Evolutionary conservation across 2,113 vertebrate genomes (phyloP).

Genomic region (Crotalus viridis): DNA sequence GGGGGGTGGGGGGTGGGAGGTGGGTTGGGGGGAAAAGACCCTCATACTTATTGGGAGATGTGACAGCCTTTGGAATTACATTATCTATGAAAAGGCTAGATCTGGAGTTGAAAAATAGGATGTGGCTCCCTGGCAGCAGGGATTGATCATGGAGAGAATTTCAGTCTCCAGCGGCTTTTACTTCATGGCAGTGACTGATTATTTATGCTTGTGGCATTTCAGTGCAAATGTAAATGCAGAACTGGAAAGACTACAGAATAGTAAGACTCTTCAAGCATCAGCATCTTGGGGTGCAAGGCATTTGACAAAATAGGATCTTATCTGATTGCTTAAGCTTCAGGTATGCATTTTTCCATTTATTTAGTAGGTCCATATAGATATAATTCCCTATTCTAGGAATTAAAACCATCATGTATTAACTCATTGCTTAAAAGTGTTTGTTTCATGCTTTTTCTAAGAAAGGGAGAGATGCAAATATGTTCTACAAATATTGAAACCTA

Average conservation of each 20-base stretch:
- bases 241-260: slow-evolving; percentile 40
- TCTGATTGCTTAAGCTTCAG: slow-evolving; percentile 38
- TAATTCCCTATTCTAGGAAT: slow-evolving; percentile 20
- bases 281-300: slow-evolving; percentile 38
- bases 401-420: slow-evolving; percentile 12
- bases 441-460: slow-evolving; percentile 29
- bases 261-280: slow-evolving; percentile 51
- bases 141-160: slow-evolving; percentile 62
- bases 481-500: slow-evolving; percentile 37
- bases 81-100: slow-evolving; percentile 55
- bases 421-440: slow-evolving; percentile 37
- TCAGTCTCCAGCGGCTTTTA: slow-evolving; percentile 63
- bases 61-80: slow-evolving; percentile 62
- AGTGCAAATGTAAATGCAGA: slow-evolving; percentile 50
- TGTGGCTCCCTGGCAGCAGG: slow-evolving; percentile 65
- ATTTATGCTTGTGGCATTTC: slow-evolving; percentile 63
- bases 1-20: not conserved
- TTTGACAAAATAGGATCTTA: slow-evolving; percentile 46
- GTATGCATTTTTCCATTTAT: slow-evolving; percentile 54
- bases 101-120: slow-evolving; percentile 58
- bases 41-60: slow-evolving; percentile 61
- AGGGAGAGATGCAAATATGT: slow-evolving; percentile 13
- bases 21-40: not conserved
- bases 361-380: slow-evolving; percentile 36
- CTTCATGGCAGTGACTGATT: slow-evolving; percentile 67